These are phyloP conservation scores for Shargacucullia verbasci DNA, from an alignment of 2,888 invertebrate genomes.

Conservation along the genomic window DNA sequence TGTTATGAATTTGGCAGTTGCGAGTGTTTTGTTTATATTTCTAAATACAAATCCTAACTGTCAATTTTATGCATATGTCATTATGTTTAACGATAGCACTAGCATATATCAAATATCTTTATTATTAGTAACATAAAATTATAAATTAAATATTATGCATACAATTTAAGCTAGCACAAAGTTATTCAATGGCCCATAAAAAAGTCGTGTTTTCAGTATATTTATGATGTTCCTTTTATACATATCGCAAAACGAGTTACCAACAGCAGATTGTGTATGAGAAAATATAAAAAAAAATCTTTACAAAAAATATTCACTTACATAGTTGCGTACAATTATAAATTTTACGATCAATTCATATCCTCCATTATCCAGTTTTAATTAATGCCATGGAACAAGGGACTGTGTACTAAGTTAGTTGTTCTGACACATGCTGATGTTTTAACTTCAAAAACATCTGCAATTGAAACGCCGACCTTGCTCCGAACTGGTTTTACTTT, in stretches of 20 bases:
- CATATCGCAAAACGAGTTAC: constrained; percentile 28
- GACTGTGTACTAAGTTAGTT: constrained; percentile 8
- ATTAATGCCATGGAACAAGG: constrained; percentile 38
- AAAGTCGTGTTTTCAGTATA: constrained; percentile 13
- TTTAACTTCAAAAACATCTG: constrained; percentile 55
- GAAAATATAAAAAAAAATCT: constrained; percentile 10
- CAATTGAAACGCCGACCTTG: constrained; percentile 58
- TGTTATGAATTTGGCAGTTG: constrained; percentile 22
- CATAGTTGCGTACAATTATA: constrained; percentile 48
- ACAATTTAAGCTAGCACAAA: constrained; percentile 2
- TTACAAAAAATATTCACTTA: constrained; percentile 22
- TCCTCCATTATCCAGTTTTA: constrained; percentile 44
- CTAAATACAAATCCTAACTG: too few species aligned
- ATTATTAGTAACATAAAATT: neutral
- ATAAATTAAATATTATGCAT: neutral
- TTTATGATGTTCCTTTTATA: constrained; percentile 13
- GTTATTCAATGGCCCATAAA: constrained; percentile 20
- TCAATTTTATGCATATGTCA: constrained; percentile 3
- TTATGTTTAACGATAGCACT: neutral
- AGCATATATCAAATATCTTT: neutral
- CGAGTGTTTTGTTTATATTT: constrained; percentile 3
- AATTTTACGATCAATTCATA: constrained; percentile 52
- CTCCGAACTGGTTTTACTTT: constrained; percentile 45
- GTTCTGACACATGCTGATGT: constrained; percentile 36
- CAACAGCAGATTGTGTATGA: neutral